These are phyloP conservation scores for Noturus placidus DNA, from an alignment of 2,113 vertebrate genomes.

Conservation along the genomic window DNA sequence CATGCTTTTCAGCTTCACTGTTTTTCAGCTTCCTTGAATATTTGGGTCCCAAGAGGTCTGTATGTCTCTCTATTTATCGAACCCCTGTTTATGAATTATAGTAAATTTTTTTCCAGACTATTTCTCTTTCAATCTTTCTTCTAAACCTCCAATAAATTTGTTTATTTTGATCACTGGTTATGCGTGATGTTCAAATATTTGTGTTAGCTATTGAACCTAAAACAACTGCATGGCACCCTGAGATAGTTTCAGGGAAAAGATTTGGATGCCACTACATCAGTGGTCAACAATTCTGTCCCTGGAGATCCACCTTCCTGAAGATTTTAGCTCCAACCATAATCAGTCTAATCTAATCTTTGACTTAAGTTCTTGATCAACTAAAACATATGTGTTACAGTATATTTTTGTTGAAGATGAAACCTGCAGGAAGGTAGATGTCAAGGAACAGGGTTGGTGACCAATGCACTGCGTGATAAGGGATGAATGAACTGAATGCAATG, in stretches of 20 bases:
- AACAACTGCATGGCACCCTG: not conserved
- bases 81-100: not conserved
- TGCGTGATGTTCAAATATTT: not conserved
- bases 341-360: too few relatives aligned
- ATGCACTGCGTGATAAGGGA: not conserved
- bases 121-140: not conserved
- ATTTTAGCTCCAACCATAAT: too few relatives aligned
- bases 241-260: not conserved
- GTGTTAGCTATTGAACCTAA: not conserved
- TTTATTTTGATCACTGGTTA: not conserved
- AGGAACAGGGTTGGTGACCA: not conserved
- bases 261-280: not conserved
- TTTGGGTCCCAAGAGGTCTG: not conserved
- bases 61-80: slow-evolving; percentile 20
- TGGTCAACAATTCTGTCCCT: too few relatives aligned
- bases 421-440: too few relatives aligned
- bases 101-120: slow-evolving; percentile 1
- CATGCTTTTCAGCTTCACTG: slow-evolving; percentile 24
- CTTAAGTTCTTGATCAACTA: too few relatives aligned
- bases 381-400: too few relatives aligned
- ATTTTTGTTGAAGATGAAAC: too few relatives aligned
- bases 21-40: slow-evolving; percentile 40
- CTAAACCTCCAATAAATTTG: not conserved
- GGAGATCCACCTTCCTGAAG: too few relatives aligned
- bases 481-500: not conserved